phyloP scores from a whole-genome alignment of 2,888 invertebrate species.

The Ormyrus labotus region DNA sequence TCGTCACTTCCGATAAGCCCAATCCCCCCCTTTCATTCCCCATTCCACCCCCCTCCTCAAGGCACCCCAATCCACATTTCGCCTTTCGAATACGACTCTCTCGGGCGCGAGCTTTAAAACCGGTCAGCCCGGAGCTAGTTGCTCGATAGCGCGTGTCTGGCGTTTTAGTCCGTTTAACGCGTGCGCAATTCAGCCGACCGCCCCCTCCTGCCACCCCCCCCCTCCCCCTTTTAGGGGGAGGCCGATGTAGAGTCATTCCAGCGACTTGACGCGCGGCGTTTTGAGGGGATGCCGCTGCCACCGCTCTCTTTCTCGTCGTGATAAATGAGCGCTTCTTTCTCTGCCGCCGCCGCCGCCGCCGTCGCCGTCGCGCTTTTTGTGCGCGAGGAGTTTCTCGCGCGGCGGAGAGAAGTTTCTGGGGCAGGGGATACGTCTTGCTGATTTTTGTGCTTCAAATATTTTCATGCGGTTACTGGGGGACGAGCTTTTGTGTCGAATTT shows the following conservation, averaged over 20 bases:
- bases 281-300: background rate
- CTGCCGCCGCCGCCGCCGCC: too few relatives aligned
- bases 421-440: too few relatives aligned
- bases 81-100: too few relatives aligned
- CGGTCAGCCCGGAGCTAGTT: background rate
- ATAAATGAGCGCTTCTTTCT: constrained; percentile 34
- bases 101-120: too few relatives aligned
- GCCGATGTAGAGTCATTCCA: background rate
- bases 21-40: constrained; percentile 51
- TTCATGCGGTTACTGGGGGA: too few relatives aligned
- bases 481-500: too few relatives aligned
- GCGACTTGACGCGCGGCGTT: constrained; percentile 4
- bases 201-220: background rate
- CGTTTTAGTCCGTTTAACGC: constrained; percentile 1
- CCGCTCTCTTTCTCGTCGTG: background rate
- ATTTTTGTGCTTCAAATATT: too few relatives aligned
- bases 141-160: background rate
- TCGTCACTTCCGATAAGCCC: constrained; percentile 40
- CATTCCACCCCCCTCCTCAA: background rate
- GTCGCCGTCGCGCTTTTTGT: too few relatives aligned
- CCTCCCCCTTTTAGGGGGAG: background rate
- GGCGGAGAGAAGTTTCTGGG: too few relatives aligned
- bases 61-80: too few relatives aligned
- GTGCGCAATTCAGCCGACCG: constrained; percentile 9
- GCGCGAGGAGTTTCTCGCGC: too few relatives aligned